phyloP scores from a whole-genome alignment of 1,140 invertebrate genomes.

The Drosophila pseudoananassae region DNA sequence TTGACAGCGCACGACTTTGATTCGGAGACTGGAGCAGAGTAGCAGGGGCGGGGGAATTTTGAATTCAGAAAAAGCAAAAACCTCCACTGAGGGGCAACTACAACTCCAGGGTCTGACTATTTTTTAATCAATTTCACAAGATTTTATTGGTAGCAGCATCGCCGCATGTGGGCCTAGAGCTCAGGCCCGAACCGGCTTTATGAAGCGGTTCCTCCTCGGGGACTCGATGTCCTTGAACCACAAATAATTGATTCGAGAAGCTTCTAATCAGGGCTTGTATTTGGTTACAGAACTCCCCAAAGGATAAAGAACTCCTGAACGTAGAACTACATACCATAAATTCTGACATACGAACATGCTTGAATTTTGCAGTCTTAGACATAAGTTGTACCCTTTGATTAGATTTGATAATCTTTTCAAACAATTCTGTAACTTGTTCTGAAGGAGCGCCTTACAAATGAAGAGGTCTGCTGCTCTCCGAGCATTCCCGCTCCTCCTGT shows the following conservation, averaged over 20 bases:
- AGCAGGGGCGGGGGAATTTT: slow-evolving; percentile 7
- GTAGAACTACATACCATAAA: too few relatives aligned
- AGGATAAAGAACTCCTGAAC: too few relatives aligned
- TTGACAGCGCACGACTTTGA: slow-evolving; percentile 81
- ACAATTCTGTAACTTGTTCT: too few relatives aligned
- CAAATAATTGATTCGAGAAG: neutral
- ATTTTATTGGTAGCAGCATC: slow-evolving; percentile 64
- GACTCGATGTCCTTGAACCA: slow-evolving; percentile 53
- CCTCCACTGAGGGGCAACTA: neutral
- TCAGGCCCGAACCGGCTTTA: slow-evolving; percentile 1
- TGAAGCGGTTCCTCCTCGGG: slow-evolving; percentile 12
- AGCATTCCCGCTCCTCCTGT: slow-evolving; percentile 9
- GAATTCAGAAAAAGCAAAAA: slow-evolving; percentile 38
- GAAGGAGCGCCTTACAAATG: neutral
- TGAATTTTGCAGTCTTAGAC: too few relatives aligned
- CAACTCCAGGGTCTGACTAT: slow-evolving; percentile 36
- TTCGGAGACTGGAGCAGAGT: slow-evolving; percentile 39
- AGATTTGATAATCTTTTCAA: too few relatives aligned
- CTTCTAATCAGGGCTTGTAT: too few relatives aligned
- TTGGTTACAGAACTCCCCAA: too few relatives aligned
- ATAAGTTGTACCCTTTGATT: too few relatives aligned
- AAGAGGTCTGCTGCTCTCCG: neutral
- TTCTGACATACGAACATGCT: too few relatives aligned
- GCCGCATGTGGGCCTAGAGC: slow-evolving; percentile 58
- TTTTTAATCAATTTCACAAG: slow-evolving; percentile 80